Percentiles rank a stretch among this genome's conserved stretches.
Conservation (phyloP, 92 coral and sea anemone species). For the Chrysogorgia sp. region DNA sequence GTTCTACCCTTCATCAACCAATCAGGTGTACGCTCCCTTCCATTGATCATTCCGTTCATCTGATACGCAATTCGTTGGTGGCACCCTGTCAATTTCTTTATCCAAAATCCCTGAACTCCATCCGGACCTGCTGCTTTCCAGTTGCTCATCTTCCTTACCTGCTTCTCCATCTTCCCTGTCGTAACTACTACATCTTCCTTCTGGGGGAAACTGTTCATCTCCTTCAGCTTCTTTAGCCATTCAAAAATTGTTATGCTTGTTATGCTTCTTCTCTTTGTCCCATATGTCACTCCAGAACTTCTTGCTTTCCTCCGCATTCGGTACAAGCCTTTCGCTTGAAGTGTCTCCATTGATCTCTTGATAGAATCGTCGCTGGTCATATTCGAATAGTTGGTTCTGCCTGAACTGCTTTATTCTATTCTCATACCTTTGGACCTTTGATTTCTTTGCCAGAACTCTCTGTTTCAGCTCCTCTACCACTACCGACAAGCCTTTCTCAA, state of each 20-base stretch:
- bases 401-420: constrained; percentile 31
- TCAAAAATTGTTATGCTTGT: constrained; percentile 12
- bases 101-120: constrained; percentile 28
- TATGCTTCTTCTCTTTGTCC: constrained; percentile 13
- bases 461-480: constrained; percentile 29
- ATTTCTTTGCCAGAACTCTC: constrained; percentile 19
- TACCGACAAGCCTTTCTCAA: constrained; percentile 6
- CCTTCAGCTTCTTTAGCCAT: constrained; percentile 28
- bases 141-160: constrained; percentile 1
- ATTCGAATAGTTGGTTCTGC: constrained; percentile 10
- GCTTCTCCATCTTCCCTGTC: constrained; percentile 8
- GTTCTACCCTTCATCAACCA: constrained; percentile 57
- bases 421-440: constrained; percentile 14
- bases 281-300: constrained; percentile 24
- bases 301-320: constrained; percentile 32
- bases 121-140: constrained; percentile 35
- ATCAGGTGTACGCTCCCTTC: constrained; percentile 35
- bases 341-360: constrained; percentile 20
- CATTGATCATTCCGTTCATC: background rate
- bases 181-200: constrained; percentile 22
- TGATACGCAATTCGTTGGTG: constrained; percentile 13
- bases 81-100: constrained; percentile 25
- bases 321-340: constrained; percentile 25
- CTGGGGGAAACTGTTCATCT: constrained; percentile 6
- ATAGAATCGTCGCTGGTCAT: constrained; percentile 26